Evolutionary conservation across 2,797 vertebrate species (phyloP), one percentile per base, ranked within the genome.

Genomic region (Rhynchonycteris naso): DNA sequence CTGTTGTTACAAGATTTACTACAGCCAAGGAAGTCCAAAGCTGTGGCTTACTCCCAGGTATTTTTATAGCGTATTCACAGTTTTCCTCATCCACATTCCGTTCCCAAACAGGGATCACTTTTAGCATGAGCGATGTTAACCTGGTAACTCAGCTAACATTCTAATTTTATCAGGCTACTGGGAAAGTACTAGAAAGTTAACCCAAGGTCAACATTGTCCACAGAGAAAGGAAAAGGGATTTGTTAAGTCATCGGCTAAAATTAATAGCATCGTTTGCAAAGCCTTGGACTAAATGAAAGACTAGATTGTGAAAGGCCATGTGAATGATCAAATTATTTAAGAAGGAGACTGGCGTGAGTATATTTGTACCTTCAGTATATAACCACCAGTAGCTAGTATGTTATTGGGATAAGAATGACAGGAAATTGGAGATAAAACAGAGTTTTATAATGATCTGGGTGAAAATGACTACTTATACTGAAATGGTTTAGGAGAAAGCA

Each of bases 171-270:
- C 26, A 35, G 26, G 21, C 69, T 94, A 43, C 30, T 56, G 50
- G 38, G 74, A 89, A 85, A 63, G 26, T 59, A 16, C 52, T 75
- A 56, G n/a, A 85, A 92, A 92, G 61, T 85, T 80, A 38, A 69
- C 11, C 58, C 58, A 61, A 65, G 54, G 21, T 74, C 58, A 88
- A n/a, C 52, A 68, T 33, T 65, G 7, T 94, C 43, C 50, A 86
- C n/a, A 58, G 43, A 54, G 22, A 89, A 92, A 92, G 26, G 33
- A 21, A 89, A 84, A 94, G 50, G 3, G 22, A 38, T 65, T 54
- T 88, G 22, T 79, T 80, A 85, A 80, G 7, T 94, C 52, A 33
- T 24, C 88, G 80, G 43, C 59, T 69, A 85, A 94, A 88, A 89
- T 38, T n/a, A 85, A 80, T 80, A 80, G 59, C 30, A 89, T 52